These are phyloP conservation scores for Tryphoninae sp. DNA, from an alignment of 2,888 invertebrate species.

Conservation along the genomic window DNA sequence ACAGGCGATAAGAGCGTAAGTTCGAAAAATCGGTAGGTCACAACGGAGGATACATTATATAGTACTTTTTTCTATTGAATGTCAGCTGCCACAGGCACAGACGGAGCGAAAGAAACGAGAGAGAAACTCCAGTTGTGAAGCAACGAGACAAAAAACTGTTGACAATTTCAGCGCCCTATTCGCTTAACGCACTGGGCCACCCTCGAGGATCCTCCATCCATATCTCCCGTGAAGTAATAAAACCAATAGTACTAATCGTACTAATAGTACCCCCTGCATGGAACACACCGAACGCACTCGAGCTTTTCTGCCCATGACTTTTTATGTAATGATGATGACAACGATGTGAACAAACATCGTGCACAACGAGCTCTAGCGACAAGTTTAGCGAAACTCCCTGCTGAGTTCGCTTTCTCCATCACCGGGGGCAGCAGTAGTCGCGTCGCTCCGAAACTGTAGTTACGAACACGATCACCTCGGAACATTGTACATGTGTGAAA, in stretches of 20 bases:
- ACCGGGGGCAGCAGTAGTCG: no score
- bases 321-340: neutral
- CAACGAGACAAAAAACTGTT: slow-evolving; percentile 8
- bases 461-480: no score
- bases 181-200: slow-evolving; percentile 33
- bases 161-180: slow-evolving; percentile 25
- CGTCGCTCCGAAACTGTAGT: no score
- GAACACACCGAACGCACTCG: neutral
- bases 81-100: slow-evolving; percentile 30
- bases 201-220: slow-evolving; percentile 38
- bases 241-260: slow-evolving; percentile 1
- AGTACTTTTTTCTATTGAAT: slow-evolving; percentile 33
- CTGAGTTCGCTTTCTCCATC: no score
- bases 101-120: slow-evolving; percentile 32
- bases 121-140: neutral
- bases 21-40: neutral
- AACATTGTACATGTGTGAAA: no score
- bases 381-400: no score
- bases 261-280: no score
- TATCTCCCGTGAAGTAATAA: slow-evolving; percentile 34
- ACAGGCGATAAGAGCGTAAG: no score
- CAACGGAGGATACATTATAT: slow-evolving; percentile 4
- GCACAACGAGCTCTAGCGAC: no score
- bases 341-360: neutral
- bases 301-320: neutral